Evolutionary conservation across 2,113 vertebrate genomes (phyloP).

Genomic region (Arizona elegans): DNA sequence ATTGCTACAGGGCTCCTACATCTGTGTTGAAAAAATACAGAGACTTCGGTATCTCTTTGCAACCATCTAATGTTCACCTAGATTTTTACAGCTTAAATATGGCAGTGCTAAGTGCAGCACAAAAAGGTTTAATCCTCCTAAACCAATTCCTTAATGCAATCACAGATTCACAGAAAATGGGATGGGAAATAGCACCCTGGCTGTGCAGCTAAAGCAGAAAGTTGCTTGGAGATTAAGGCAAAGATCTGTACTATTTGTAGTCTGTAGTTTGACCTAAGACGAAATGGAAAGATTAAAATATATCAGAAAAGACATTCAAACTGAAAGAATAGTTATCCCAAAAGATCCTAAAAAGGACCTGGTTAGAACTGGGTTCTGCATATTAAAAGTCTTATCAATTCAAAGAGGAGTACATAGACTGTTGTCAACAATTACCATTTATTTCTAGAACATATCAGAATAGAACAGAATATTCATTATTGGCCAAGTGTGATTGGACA

Average conservation of each 20-base stretch:
- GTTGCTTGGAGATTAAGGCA: background rate
- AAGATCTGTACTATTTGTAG: background rate
- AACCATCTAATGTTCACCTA: background rate
- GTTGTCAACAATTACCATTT: background rate
- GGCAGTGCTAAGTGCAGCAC: background rate
- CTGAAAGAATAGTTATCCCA: background rate
- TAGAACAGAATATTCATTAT: background rate
- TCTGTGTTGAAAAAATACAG: background rate
- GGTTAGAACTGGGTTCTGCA: background rate
- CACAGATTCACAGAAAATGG: background rate
- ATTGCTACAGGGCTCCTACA: background rate
- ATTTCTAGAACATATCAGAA: background rate
- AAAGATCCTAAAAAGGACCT: background rate
- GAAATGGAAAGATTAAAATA: background rate
- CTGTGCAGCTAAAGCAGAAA: background rate
- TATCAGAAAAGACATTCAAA: background rate
- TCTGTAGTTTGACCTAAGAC: background rate
- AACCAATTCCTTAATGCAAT: background rate
- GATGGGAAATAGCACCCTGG: background rate
- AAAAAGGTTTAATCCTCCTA: background rate
- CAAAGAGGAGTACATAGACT: background rate
- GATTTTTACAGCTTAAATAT: background rate
- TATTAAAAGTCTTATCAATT: background rate
- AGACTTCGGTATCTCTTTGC: background rate
- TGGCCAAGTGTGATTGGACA: background rate